Base-by-base conservation (phyloP, 2,797 vertebrate genomes). In the Liparis tanakae region DNA sequence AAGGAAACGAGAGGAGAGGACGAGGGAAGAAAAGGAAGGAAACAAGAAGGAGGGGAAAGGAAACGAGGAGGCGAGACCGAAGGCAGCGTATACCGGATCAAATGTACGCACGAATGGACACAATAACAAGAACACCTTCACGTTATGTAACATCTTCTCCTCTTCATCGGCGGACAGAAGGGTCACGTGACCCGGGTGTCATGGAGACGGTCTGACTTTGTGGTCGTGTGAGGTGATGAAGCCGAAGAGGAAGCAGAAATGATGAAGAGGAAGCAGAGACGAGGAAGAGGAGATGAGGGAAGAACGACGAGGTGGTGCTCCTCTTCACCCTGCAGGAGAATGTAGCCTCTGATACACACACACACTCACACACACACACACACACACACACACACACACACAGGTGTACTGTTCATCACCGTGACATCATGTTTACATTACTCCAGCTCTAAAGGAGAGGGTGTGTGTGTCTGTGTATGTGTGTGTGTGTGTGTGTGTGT, bases 341-440 rank as follows among this genome's bases (percentile, higher is more conserved):
- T 22, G 22, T 36, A 43, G 61, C 72, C 22, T 79, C 67, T 44
- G 33, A 61, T 14, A 53, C 18, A 65, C 39, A 39, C 44, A 25
- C 36, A 33, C 34, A 30, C 43, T 58, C 44, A 48, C 3, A 54
- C 56, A 56, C 44, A 82, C 55, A 79, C 25, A 58, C 25, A 30
- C 25, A 30, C 25, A 30, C 7, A 33, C 58, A 76, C 44, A 80
- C 39, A 80, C 57, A 79, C 25, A 54, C 6, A 53, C 58, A 74
- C 51, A 61, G 13, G 5, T 36, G 53, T 51, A 67, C 25, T 55
- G 13, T 20, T 37, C 64, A 61, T 84, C 62, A 81, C 36, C 39
- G 58, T 85, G 72, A 82, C 67, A 71, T 79, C 57, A 78, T 82
- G 63, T 87, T 84, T 82, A 65, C 72, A 75, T 58, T 69, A 62